A percentile compares a stretch with the other conserved stretches of the same genome.
Conservation (phyloP, 2,113 vertebrate genomes). For the Mesoclemmys tuberculata region DNA sequence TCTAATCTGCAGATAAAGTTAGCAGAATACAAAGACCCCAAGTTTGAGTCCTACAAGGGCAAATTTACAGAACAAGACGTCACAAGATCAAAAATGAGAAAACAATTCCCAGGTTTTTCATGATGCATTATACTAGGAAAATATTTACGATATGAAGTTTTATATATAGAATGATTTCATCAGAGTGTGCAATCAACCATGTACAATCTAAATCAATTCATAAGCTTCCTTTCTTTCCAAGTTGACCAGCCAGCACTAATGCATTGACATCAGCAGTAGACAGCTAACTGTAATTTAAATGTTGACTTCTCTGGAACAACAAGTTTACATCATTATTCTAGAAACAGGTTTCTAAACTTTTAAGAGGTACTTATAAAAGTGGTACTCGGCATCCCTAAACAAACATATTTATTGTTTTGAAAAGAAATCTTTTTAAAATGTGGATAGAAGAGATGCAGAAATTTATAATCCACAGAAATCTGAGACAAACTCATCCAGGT, state of each 20-base stretch:
- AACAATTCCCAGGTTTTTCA: slow-evolving; percentile 36
- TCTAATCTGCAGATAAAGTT: slow-evolving; percentile 21
- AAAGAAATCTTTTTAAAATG: not conserved
- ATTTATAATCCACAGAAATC: not conserved
- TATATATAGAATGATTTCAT: slow-evolving; percentile 54
- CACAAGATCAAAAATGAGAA: not conserved
- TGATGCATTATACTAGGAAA: slow-evolving; percentile 12
- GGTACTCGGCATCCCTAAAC: not conserved
- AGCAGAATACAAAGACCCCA: not conserved
- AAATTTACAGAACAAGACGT: slow-evolving; percentile 49
- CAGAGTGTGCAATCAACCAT: slow-evolving; percentile 42
- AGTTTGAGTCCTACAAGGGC: not conserved
- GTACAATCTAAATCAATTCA: slow-evolving; percentile 44
- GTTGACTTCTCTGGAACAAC: not conserved
- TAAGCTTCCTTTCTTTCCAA: slow-evolving; percentile 26
- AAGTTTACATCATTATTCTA: not conserved
- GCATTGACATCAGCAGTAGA: not conserved
- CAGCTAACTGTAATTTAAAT: not conserved
- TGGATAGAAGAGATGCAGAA: not conserved
- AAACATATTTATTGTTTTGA: not conserved
- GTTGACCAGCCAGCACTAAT: slow-evolving; percentile 18
- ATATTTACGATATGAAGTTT: slow-evolving; percentile 30
- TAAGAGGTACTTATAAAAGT: not conserved
- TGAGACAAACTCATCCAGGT: not conserved
- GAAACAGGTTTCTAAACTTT: not conserved